phyloP scores from a whole-genome alignment of 1,140 invertebrate genomes.

The Aradophagus sp. region DNA sequence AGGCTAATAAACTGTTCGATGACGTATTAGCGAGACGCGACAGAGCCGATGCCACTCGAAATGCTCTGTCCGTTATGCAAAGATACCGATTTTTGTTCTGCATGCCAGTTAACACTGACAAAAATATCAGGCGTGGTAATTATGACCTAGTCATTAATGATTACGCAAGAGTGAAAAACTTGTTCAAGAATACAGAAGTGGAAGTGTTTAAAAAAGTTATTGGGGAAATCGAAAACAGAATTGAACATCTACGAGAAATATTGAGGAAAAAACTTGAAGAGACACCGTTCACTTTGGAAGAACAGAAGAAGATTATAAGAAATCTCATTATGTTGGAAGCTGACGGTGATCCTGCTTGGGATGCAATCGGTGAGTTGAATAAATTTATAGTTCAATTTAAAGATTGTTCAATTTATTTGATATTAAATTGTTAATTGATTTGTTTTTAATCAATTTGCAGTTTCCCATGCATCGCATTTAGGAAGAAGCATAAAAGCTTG shows the following conservation, averaged over 20 bases:
- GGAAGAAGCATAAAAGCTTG: conserved; percentile 68
- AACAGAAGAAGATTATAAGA: conserved; percentile 94
- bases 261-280: conserved; percentile 89
- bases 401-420: too few relatives aligned
- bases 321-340: conserved; percentile 83
- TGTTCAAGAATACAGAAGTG: conserved; percentile 96
- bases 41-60: conserved; percentile 95
- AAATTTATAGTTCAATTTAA: too few relatives aligned
- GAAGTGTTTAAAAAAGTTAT: conserved; percentile 90
- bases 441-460: too few relatives aligned
- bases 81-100: conserved; percentile 95
- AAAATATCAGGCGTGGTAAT: conserved; percentile 94
- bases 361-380: conserved; percentile 75
- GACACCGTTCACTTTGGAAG: conserved; percentile 91
- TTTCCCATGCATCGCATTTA: conserved; percentile 69
- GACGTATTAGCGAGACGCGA: conserved; percentile 95
- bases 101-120: conserved; percentile 94
- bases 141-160: conserved; percentile 99
- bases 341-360: conserved; percentile 93
- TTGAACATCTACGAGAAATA: conserved; percentile 86
- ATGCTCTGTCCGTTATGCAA: conserved; percentile 93
- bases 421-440: background rate
- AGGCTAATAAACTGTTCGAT: conserved; percentile 95
- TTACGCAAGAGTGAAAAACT: conserved; percentile 95
- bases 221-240: conserved; percentile 91